Conservation (phyloP, 2,113 vertebrate species). For the Maccullochella peelii region DNA sequence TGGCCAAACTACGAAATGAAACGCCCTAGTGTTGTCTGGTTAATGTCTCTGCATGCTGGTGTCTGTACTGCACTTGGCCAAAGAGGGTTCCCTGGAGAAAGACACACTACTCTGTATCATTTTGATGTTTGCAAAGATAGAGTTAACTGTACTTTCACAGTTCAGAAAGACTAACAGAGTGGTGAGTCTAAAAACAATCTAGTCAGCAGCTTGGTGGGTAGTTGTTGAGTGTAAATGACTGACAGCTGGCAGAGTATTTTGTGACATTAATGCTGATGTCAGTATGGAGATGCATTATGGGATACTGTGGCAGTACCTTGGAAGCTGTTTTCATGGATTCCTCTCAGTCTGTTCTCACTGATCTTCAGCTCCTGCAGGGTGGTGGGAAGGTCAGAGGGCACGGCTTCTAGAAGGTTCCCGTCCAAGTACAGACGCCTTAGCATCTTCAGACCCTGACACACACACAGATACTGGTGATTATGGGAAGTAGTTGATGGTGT, state of each 20-base stretch:
- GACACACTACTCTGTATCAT: background rate
- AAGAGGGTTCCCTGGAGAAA: background rate
- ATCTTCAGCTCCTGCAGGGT: constrained; percentile 95
- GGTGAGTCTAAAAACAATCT: background rate
- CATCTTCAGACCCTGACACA: constrained; percentile 88
- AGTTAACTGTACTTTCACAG: background rate
- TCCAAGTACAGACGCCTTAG: constrained; percentile 93
- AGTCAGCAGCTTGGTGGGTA: background rate
- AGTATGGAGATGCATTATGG: background rate
- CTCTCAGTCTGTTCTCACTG: constrained; percentile 91
- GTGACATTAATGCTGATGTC: background rate
- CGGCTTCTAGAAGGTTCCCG: constrained; percentile 87
- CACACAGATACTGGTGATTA: background rate
- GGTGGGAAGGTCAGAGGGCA: constrained; percentile 88
- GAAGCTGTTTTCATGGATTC: constrained; percentile 86
- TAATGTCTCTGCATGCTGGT: background rate
- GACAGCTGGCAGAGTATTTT: background rate
- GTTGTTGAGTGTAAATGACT: background rate
- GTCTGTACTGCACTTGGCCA: background rate
- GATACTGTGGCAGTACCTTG: constrained; percentile 79
- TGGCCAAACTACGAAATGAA: background rate
- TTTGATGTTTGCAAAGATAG: too few relatives aligned
- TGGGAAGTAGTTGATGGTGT: background rate
- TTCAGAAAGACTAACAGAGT: background rate
- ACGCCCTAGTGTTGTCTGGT: background rate